Conservation (phyloP, 1,140 invertebrate genomes). For the Hermatobates lingyangjiaoensis region DNA sequence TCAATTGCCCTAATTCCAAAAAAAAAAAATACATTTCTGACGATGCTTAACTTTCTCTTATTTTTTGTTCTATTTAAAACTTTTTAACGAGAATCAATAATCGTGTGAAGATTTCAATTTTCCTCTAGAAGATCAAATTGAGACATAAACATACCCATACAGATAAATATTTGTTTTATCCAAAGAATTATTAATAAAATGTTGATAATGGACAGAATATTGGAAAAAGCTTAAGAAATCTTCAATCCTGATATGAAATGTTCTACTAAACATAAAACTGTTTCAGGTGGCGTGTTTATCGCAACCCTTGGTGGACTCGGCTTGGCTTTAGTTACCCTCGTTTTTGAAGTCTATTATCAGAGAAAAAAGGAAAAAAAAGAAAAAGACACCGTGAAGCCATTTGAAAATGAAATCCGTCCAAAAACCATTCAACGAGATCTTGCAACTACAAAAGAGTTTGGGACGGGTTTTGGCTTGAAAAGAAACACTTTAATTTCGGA, state of each 20-base stretch:
- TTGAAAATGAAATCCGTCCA: neutral
- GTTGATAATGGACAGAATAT: neutral
- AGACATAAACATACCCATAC: neutral
- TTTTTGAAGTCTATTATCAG: constrained; percentile 60
- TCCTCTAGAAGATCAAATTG: neutral
- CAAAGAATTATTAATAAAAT: neutral
- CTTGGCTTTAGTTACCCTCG: constrained; percentile 61
- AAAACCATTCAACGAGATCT: constrained; percentile 2
- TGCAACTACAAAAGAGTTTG: constrained; percentile 3
- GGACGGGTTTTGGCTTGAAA: neutral
- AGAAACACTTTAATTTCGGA: neutral
- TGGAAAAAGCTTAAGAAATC: neutral
- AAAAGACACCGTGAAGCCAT: neutral
- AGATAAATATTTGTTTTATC: neutral
- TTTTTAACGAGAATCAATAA: too few species aligned
- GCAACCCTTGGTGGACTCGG: constrained; percentile 65
- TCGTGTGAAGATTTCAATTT: neutral
- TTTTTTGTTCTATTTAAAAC: too few species aligned
- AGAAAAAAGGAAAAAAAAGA: constrained; percentile 33
- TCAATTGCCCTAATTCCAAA: too few species aligned
- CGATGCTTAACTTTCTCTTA: too few species aligned
- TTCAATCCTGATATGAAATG: neutral
- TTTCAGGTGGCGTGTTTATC: constrained; percentile 66
- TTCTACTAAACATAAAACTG: neutral
- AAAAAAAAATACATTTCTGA: too few species aligned